Percentiles rank a stretch among this genome's conserved stretches.
Conservation (phyloP, 2,888 invertebrate species). For the Tromatobia lineatoria region DNA sequence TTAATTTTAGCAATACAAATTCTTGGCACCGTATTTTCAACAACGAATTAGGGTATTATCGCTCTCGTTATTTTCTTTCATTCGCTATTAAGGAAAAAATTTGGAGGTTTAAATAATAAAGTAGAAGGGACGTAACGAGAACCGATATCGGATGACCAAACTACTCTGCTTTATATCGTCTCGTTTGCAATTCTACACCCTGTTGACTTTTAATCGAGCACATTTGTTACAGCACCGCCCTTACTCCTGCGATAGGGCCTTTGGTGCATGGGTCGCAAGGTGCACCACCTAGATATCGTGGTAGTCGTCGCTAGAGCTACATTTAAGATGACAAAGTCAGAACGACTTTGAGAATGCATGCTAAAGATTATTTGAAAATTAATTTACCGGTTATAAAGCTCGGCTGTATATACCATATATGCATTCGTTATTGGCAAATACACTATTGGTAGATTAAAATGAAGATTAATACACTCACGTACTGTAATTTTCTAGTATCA, state of each 20-base stretch:
- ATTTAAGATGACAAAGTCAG: background rate
- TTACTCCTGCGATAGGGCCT: background rate
- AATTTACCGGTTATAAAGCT: no score
- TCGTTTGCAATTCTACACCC: slow-evolving; percentile 72
- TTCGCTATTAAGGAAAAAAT: background rate
- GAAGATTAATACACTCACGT: no score
- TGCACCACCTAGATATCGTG: slow-evolving; percentile 39
- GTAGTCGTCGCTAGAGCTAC: background rate
- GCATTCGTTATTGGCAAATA: no score
- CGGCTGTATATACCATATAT: no score
- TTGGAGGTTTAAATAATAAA: background rate
- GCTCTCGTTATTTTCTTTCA: no score
- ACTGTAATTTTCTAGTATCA: no score
- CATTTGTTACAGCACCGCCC: slow-evolving; percentile 72
- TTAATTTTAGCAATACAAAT: no score
- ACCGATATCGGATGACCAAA: slow-evolving; percentile 22
- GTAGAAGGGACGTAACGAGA: background rate
- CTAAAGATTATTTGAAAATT: no score
- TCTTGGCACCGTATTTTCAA: no score
- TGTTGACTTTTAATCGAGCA: slow-evolving; percentile 73
- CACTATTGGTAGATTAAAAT: no score
- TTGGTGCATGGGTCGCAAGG: slow-evolving; percentile 16
- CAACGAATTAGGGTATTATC: no score
- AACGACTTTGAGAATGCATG: background rate
- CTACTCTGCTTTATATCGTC: slow-evolving; percentile 1